phyloP scores from a whole-genome alignment of 1,140 invertebrate genomes.

The Dolichoris vasculosae region DNA sequence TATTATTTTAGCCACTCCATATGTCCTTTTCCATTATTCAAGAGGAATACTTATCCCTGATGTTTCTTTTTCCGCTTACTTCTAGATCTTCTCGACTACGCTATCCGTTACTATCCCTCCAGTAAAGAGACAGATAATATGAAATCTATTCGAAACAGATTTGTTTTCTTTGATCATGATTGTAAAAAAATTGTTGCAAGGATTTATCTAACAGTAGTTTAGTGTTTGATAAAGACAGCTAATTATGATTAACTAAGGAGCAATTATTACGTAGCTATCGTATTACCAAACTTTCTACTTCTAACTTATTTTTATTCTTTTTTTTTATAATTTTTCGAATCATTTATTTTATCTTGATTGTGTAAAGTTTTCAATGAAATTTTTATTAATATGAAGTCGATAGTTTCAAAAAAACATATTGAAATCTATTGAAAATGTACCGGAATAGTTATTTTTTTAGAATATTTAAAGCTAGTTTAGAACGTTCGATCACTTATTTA shows the following conservation, averaged over 20 bases:
- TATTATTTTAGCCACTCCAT: constrained; percentile 20
- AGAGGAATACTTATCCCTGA: constrained; percentile 20
- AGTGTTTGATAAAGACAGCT: background rate
- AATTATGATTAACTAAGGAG: background rate
- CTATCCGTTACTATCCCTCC: no score
- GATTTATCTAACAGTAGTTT: background rate
- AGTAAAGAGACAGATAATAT: background rate
- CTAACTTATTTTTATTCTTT: no score
- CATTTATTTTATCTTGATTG: no score
- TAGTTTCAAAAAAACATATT: no score
- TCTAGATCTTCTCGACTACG: no score
- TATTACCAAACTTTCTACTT: background rate
- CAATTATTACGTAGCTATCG: background rate
- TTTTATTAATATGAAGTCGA: no score
- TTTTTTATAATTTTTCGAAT: no score
- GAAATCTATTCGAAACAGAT: background rate
- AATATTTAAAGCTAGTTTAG: no score
- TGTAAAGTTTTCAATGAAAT: no score
- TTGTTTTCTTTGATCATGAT: background rate
- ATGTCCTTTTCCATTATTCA: constrained; percentile 46
- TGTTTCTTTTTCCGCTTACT: background rate
- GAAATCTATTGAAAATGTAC: no score
- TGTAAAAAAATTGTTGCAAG: background rate
- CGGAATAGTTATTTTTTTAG: no score
- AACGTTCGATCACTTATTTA: no score